Percentiles rank a stretch among this genome's conserved stretches.
These are phyloP conservation scores for Acanthosepion lycidas DNA, from an alignment of 2,888 invertebrate genomes.

Conservation along the genomic window DNA sequence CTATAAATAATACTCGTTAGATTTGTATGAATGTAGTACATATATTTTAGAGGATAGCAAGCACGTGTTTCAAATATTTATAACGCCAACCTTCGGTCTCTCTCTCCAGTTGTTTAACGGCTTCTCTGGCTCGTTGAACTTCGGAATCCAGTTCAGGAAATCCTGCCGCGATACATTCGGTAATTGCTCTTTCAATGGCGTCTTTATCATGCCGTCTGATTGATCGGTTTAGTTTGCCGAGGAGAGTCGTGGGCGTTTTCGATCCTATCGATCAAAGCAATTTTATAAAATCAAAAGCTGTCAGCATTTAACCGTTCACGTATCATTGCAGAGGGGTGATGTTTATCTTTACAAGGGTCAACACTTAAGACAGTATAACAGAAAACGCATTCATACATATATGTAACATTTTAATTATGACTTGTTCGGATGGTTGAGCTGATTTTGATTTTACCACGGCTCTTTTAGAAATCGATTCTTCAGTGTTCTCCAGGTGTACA, in stretches of 20 bases:
- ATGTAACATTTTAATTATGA: not conserved
- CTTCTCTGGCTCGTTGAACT: not conserved
- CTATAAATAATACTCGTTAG: too few relatives aligned
- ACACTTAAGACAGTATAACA: not conserved
- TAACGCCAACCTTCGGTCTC: not conserved
- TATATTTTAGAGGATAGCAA: not conserved
- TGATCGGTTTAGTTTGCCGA: not conserved
- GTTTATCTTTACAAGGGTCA: not conserved
- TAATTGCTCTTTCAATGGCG: not conserved
- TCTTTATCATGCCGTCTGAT: not conserved
- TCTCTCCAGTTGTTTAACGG: not conserved
- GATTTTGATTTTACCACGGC: not conserved
- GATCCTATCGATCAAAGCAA: not conserved
- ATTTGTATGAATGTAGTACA: not conserved
- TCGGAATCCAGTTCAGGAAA: slow-evolving; percentile 35
- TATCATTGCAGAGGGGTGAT: not conserved
- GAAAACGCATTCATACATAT: not conserved
- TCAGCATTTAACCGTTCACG: not conserved
- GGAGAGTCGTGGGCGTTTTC: not conserved
- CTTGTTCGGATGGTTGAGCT: too few relatives aligned
- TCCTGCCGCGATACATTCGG: not conserved
- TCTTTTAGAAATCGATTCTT: not conserved
- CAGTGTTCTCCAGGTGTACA: not conserved
- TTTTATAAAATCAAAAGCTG: not conserved
- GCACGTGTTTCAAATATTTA: not conserved